Evolutionary conservation across 2,113 vertebrate species (phyloP).

Genomic region (Ciconia maguari): DNA sequence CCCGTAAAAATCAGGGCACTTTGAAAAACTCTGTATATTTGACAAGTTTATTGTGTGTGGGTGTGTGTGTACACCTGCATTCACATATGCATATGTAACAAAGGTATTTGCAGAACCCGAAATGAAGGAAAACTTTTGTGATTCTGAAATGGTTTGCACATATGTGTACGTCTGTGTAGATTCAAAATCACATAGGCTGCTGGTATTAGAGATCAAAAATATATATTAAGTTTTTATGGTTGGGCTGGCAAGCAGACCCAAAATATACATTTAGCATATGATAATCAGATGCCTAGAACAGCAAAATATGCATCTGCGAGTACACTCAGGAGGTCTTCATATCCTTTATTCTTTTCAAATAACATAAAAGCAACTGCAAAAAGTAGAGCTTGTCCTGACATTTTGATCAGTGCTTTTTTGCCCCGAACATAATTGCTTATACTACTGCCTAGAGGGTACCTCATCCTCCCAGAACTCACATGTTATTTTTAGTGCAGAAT

Average conservation of each 20-base stretch:
- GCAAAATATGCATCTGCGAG: not conserved
- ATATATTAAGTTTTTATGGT: not conserved
- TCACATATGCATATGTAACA: not conserved
- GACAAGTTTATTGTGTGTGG: not conserved
- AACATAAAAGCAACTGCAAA: not conserved
- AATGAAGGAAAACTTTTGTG: not conserved
- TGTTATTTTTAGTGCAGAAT: constrained; percentile 43
- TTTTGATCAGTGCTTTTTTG: constrained; percentile 26
- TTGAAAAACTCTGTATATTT: not conserved
- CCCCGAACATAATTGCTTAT: constrained; percentile 7
- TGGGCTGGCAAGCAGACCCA: not conserved
- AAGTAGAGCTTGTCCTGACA: constrained; percentile 5
- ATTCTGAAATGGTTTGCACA: not conserved
- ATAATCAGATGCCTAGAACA: not conserved
- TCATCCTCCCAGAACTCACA: not conserved
- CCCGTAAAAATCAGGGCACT: not conserved
- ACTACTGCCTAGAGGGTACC: constrained; percentile 4
- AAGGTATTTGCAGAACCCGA: not conserved
- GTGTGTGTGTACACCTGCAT: not conserved
- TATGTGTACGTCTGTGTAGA: not conserved
- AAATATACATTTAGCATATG: not conserved
- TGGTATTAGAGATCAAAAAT: not conserved
- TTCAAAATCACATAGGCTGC: not conserved
- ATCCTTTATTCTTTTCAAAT: not conserved
- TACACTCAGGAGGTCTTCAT: not conserved